phyloP scores from a whole-genome alignment of 2,113 vertebrate species.

The Catharus bicknelli region DNA sequence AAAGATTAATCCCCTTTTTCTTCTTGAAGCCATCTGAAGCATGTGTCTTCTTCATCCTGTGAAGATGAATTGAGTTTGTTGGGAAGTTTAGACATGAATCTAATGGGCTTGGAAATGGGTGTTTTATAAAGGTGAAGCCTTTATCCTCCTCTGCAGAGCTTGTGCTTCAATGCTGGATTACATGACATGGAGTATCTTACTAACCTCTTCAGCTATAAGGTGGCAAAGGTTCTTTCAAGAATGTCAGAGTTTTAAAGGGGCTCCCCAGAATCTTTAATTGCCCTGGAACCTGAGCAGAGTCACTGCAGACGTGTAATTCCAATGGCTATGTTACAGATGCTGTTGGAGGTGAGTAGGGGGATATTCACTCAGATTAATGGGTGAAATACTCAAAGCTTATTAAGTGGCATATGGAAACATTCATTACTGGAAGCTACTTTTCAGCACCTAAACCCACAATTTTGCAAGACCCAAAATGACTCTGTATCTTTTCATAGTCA shows the following conservation, averaged over 20 bases:
- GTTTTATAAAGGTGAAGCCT: not conserved
- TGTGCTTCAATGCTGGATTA: not conserved
- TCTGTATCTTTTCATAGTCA: not conserved
- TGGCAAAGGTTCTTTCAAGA: not conserved
- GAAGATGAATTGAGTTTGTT: not conserved
- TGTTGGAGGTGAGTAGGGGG: not conserved
- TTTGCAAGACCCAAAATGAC: not conserved
- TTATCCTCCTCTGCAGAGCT: not conserved
- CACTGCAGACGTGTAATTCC: not conserved
- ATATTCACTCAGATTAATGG: slow-evolving; percentile 32
- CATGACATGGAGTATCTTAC: not conserved
- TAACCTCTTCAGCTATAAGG: not conserved
- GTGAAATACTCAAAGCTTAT: slow-evolving; percentile 37
- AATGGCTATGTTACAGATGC: not conserved
- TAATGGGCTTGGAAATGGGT: not conserved
- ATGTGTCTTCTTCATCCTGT: not conserved
- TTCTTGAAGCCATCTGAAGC: not conserved
- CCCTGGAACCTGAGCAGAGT: not conserved
- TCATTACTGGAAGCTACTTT: slow-evolving; percentile 18
- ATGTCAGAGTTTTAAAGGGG: not conserved
- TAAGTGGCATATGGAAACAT: slow-evolving; percentile 50
- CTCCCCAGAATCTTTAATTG: not conserved
- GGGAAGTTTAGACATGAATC: not conserved
- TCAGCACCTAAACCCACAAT: not conserved
- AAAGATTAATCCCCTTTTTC: not conserved